These are phyloP conservation scores for Corydoras sp. DNA, from an alignment of 2,113 vertebrate genomes.

Conservation along the genomic window DNA sequence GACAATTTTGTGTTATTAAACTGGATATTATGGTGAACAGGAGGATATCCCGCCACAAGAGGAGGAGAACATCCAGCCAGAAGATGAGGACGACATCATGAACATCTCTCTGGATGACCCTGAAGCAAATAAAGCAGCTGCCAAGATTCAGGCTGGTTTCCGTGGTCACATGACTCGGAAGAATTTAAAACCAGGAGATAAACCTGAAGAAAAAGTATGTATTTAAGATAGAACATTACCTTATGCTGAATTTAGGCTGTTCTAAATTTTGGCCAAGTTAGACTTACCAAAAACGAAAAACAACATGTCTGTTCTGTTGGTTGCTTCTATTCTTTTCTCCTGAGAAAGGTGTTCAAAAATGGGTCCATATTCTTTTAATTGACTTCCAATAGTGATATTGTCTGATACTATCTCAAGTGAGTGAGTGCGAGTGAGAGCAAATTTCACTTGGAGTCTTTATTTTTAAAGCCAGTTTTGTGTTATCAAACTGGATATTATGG, in stretches of 20 bases:
- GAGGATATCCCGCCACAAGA: conserved; percentile 32
- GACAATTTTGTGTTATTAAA: background rate
- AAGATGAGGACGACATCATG: conserved; percentile 90
- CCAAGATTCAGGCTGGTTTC: conserved; percentile 98
- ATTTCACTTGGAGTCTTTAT: background rate
- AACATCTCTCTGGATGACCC: conserved; percentile 96
- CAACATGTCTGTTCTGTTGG: conserved; percentile 43
- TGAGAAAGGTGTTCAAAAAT: conserved; percentile 50
- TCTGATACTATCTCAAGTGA: too few species aligned
- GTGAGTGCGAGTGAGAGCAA: too few species aligned
- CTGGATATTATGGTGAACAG: conserved; percentile 13
- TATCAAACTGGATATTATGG: background rate
- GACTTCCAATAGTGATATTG: too few species aligned
- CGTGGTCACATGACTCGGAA: conserved; percentile 97
- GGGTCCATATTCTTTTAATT: too few species aligned
- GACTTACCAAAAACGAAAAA: conserved; percentile 48
- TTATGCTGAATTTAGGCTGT: conserved; percentile 13
- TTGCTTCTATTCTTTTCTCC: conserved; percentile 40
- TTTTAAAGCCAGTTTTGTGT: background rate
- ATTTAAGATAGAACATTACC: too few species aligned
- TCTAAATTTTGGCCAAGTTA: conserved; percentile 49
- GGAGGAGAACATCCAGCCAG: conserved; percentile 85
- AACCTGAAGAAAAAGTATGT: conserved; percentile 75
- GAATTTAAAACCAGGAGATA: conserved; percentile 94
- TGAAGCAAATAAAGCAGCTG: conserved; percentile 88